These are phyloP conservation scores for Arrhopalites spinosus DNA, from an alignment of 2,888 invertebrate species.

Conservation along the genomic window DNA sequence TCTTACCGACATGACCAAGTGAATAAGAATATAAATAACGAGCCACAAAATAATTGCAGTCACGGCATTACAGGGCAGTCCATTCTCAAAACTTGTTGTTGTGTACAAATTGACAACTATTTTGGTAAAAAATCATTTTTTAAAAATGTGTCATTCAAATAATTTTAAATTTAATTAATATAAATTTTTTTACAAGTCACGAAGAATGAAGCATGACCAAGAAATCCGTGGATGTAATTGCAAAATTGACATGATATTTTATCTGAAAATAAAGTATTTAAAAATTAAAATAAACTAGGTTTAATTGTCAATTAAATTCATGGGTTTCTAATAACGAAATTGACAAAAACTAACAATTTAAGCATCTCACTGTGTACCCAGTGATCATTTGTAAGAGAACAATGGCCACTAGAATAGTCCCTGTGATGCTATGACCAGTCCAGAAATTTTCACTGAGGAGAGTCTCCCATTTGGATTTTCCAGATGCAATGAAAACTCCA, in stretches of 20 bases:
- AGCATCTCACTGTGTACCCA: background rate
- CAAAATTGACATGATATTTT: background rate
- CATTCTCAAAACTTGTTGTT: background rate
- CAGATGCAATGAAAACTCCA: background rate
- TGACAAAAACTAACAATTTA: background rate
- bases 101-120: background rate
- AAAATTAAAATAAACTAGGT: too few species aligned
- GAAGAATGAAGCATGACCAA: background rate
- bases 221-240: background rate
- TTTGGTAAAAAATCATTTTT: background rate
- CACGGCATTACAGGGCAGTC: constrained; percentile 18
- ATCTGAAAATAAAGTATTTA: too few species aligned
- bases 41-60: constrained; percentile 23
- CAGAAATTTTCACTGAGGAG: background rate
- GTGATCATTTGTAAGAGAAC: background rate
- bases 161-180: background rate
- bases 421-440: background rate
- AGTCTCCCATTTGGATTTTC: background rate
- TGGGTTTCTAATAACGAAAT: too few species aligned
- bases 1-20: constrained; percentile 45
- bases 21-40: constrained; percentile 23
- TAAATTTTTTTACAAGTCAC: background rate
- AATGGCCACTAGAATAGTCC: background rate
- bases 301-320: too few species aligned
- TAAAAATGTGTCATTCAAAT: background rate